phyloP scores from a whole-genome alignment of 2,797 vertebrate genomes.

The Sarcophilus harrisii region DNA sequence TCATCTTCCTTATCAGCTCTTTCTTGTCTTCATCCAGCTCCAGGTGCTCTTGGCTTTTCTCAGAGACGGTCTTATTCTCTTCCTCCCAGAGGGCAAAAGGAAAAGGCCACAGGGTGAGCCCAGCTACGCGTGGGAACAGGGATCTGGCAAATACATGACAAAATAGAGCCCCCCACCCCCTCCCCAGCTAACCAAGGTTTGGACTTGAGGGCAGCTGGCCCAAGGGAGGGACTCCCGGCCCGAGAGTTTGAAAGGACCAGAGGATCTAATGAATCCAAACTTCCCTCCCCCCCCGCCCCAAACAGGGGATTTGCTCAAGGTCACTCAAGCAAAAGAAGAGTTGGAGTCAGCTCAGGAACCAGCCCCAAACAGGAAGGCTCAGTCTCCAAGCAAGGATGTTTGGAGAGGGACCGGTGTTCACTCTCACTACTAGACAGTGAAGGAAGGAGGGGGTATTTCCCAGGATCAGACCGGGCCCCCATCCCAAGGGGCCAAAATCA shows the following conservation, averaged over 20 bases:
- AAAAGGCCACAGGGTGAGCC: slow-evolving; percentile 5
- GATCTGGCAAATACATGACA: neutral
- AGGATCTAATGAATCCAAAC: too few relatives aligned
- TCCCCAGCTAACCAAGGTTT: neutral
- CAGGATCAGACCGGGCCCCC: neutral
- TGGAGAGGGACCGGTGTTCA: neutral
- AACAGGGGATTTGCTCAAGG: neutral
- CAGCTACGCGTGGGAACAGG: neutral
- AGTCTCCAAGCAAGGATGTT: neutral
- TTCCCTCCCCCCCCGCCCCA: too few relatives aligned
- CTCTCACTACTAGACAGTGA: neutral
- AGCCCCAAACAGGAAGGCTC: neutral
- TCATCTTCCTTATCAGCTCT: slow-evolving; percentile 62
- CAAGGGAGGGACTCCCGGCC: rapidly evolving
- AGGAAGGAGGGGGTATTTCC: neutral
- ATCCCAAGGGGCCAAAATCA: neutral
- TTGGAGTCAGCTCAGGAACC: neutral
- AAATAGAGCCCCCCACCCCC: neutral
- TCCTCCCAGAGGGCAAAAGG: slow-evolving; percentile 45
- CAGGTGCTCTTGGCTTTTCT: slow-evolving; percentile 15
- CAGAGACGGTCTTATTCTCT: neutral
- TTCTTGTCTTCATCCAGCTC: slow-evolving; percentile 57
- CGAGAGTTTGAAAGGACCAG: neutral
- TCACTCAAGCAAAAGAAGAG: neutral
- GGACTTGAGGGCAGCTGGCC: neutral